Conservation (phyloP, 2,797 vertebrate genomes). For the Antrozous pallidus region DNA sequence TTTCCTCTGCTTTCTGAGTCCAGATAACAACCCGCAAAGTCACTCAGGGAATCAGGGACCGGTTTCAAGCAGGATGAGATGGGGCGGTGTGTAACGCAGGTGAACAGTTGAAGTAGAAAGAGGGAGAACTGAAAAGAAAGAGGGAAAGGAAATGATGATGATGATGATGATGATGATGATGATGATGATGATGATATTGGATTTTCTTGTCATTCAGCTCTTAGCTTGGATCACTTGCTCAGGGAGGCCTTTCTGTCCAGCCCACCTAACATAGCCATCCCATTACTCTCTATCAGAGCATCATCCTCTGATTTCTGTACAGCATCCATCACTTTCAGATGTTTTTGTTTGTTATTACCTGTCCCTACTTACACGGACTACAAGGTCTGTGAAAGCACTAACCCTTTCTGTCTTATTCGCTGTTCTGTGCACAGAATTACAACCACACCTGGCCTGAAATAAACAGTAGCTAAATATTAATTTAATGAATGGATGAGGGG, state of each 20-base stretch:
- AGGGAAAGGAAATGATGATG: background rate
- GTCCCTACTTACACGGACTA: background rate
- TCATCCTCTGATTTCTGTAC: background rate
- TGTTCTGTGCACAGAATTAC: background rate
- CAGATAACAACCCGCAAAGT: slow-evolving; percentile 55
- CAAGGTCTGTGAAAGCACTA: background rate
- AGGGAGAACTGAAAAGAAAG: background rate
- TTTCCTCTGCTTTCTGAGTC: slow-evolving; percentile 12
- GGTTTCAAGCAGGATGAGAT: background rate
- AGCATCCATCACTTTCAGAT: background rate
- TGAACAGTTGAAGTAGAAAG: background rate
- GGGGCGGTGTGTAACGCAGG: background rate
- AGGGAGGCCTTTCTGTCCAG: background rate
- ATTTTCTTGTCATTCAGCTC: background rate
- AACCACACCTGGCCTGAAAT: background rate
- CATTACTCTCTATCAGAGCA: background rate
- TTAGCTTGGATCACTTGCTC: background rate
- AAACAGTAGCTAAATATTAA: slow-evolving; percentile 4
- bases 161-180: background rate
- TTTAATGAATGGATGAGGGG: background rate
- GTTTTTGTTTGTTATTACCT: background rate
- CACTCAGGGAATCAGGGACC: background rate
- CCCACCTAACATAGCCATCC: background rate
- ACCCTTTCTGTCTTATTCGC: background rate
- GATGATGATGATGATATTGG: background rate